phyloP scores from a whole-genome alignment of 2,113 vertebrate species.

The Antennarius striatus region DNA sequence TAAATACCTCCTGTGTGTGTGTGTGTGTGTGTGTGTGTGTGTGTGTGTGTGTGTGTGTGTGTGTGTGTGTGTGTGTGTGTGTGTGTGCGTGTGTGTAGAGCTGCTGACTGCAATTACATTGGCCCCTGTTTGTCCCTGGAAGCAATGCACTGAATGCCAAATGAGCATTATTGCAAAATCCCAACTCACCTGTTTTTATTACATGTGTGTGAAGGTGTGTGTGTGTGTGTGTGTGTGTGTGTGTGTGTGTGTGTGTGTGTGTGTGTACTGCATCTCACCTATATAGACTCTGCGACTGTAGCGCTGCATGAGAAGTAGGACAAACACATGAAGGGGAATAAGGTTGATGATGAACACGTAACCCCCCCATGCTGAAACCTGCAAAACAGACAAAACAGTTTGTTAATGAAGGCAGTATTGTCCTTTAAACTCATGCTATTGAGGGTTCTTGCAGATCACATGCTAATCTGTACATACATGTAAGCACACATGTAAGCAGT shows the following conservation, averaged over 20 bases:
- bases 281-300: conserved; percentile 98
- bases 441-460: too few relatives aligned
- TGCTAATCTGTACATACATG: too few relatives aligned
- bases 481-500: too few relatives aligned
- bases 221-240: conserved; percentile 2
- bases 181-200: neutral
- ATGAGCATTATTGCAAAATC: neutral
- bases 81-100: conserved; percentile 11
- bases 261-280: conserved; percentile 80
- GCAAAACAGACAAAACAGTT: conserved; percentile 31
- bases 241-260: conserved; percentile 8
- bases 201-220: neutral
- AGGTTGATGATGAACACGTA: conserved; percentile 99
- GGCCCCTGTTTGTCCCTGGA: too few relatives aligned
- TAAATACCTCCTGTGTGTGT: too few relatives aligned
- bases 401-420: too few relatives aligned
- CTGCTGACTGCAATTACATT: conserved; percentile 79
- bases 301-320: conserved; percentile 95
- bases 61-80: neutral
- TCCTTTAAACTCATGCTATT: too few relatives aligned
- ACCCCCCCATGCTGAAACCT: conserved; percentile 99
- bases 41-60: neutral
- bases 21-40: conserved; percentile 1
- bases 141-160: too few relatives aligned
- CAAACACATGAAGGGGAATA: conserved; percentile 98